Conservation (phyloP, 2,113 vertebrate species). For the Saguinus imperator region DNA sequence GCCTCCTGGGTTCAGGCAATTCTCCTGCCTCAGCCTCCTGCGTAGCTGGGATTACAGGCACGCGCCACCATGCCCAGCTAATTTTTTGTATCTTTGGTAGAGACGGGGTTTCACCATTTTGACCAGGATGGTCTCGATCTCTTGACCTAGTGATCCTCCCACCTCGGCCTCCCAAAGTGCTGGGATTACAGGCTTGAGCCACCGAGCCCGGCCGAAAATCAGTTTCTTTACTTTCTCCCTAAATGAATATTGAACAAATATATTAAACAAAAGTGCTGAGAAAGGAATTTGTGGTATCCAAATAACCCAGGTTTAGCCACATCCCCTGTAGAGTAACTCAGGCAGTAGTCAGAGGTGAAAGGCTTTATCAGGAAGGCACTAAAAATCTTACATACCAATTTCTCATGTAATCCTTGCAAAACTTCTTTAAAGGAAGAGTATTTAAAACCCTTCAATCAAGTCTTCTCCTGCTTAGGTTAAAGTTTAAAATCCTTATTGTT, state of each 20-base stretch:
- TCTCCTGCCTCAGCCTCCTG: too few relatives aligned
- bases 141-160: too few relatives aligned
- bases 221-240: background rate
- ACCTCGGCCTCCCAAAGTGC: too few relatives aligned
- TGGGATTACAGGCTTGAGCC: too few relatives aligned
- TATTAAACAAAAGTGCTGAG: background rate
- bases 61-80: too few relatives aligned
- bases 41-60: too few relatives aligned
- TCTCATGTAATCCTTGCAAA: background rate
- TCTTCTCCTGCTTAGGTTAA: background rate
- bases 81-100: too few relatives aligned
- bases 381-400: background rate
- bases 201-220: background rate
- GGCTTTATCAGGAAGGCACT: background rate
- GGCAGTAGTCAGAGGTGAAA: background rate
- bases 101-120: too few relatives aligned
- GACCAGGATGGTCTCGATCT: too few relatives aligned
- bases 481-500: background rate
- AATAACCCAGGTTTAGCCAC: background rate
- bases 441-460: background rate
- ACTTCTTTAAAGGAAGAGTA: background rate
- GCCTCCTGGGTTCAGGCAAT: too few relatives aligned
- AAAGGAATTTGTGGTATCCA: background rate
- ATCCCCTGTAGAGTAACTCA: background rate
- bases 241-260: background rate